Base-by-base conservation (phyloP, 2,888 invertebrate species). In the Pristionchus arcanus region DNA sequence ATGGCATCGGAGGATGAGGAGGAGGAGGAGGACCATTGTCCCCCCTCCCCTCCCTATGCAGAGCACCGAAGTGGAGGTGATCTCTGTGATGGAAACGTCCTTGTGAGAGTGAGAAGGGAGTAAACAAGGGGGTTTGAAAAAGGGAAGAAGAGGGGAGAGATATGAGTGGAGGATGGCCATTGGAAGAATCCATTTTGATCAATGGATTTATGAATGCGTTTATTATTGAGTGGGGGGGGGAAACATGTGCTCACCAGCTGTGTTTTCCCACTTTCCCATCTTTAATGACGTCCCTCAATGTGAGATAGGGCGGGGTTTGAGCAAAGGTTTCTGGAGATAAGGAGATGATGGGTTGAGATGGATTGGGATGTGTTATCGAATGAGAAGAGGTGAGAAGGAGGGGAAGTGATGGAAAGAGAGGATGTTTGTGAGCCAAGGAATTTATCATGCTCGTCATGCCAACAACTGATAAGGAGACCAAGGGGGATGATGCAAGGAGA, bases 361-460 rank as follows among this genome's bases (percentile, higher is more conserved):
- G 21, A 55, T 21, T 28, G 66, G 28, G 68, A 71, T 71, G 34
- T 31, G 28, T 34, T 15, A 71, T 71, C 13, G 81, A 25, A 49
- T 42, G 31, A 49, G 42, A n/a, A 42, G 42, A 81, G 42, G n/a
- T n/a, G 42, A 21, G 77, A 77, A 25, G 7, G 77, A 77, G 3
- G 49, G 81, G 81, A 81, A 81, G 42, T 31, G 68, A 71, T 71
- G 81, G 81, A 42, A n/a, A 81, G 31, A 42, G 37, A 81, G 81
- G 28, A 53, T 83, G 83, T 77, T 77, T 77, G 42, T 77, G 37
- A 42, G 37, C 25, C 28, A 13, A 37, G 9, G 37, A 37, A 77
- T 77, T 77, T 15, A 77, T 77, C 77, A 77, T 77, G 21, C 77
- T 77, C 77, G 77, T 77, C 77, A 77, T 77, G 31, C 77, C 63